Evolutionary conservation across 2,797 vertebrate genomes (phyloP).

Genomic region (Pachyuromys duprasi): DNA sequence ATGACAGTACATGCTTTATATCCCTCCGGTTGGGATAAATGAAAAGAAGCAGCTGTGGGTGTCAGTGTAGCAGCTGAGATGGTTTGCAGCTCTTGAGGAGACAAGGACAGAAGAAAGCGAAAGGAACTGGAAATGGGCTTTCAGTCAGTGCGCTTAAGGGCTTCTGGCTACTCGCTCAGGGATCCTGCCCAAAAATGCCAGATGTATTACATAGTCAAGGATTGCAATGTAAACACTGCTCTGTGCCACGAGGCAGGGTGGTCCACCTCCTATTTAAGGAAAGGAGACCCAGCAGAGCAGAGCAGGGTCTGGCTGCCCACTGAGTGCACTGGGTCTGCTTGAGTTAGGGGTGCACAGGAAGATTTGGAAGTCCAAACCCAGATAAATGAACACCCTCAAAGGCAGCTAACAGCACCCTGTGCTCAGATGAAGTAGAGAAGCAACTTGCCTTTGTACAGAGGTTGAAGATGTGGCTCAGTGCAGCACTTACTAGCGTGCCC

Average conservation of each 20-base stretch:
- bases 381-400: conserved; percentile 86
- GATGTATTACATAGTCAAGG: conserved; percentile 99
- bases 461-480: not conserved
- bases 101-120: conserved; percentile 79
- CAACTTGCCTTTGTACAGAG: conserved; percentile 58
- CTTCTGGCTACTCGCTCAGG: conserved; percentile 92
- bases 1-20: not conserved
- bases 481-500: not conserved
- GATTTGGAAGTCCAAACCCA: conserved; percentile 83
- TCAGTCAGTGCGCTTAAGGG: conserved; percentile 87
- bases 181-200: conserved; percentile 98
- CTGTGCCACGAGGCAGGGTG: conserved; percentile 98
- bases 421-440: conserved; percentile 81
- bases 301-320: conserved; percentile 83
- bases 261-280: conserved; percentile 89
- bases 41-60: conserved; percentile 64
- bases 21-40: conserved; percentile 70
- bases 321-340: conserved; percentile 91
- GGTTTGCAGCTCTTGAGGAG: conserved; percentile 77
- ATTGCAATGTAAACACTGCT: conserved; percentile 98
- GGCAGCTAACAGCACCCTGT: conserved; percentile 81
- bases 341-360: conserved; percentile 89
- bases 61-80: not conserved
- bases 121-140: conserved; percentile 83
- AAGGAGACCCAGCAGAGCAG: conserved; percentile 40